Base-by-base conservation (phyloP, 2,113 vertebrate genomes). In the Pheucticus melanocephalus region DNA sequence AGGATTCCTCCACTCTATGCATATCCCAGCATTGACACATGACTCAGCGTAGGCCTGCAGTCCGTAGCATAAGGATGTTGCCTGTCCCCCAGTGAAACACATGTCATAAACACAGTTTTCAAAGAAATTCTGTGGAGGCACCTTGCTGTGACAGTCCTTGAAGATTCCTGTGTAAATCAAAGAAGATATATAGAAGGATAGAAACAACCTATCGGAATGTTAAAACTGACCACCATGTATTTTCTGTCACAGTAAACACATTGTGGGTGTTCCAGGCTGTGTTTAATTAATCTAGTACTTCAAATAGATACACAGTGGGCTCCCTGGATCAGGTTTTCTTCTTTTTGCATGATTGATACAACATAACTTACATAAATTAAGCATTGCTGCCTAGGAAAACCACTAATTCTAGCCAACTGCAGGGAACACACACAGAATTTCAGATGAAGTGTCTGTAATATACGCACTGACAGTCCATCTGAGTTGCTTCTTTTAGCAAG, bases 1-100 rank as follows among this genome's bases (percentile, higher is more conserved):
- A 87, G 96, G 91, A 77, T 98, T 98, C 88, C 99, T 98, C 98
- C 99, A 99, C 33, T 95, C 37, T 76, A 98, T 97, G 87, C 98
- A 94, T 70, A 98, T 92, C 17, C 98, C 98, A 40, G 98, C 98
- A 77, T 95, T 97, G 71, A 96, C 93, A 42, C 99, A 99, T 0
- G 98, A 69, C 94, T 98, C 98, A 27, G 98, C 98, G 20, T 99
- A 99, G 92, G 98, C 98, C 95, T 99, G 98, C 15, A 99, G 83
- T 69, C 98, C 98, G 33, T 98, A 98, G 96, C 99, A 99, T 70
- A 99, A 96, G 31, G 98, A 98, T 79, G 96, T 98, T 2, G 98
- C 87, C 82, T 98, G 95, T 19, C 98, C 98, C 13, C 68, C 97
- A 3, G 98, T 98, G 70, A 97, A 98, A 94, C 98, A 99, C 96